Percentiles rank a stretch among this genome's conserved stretches.
Evolutionary conservation across 1,140 invertebrate genomes (phyloP).

Genomic region (Pissodes strobi): DNA sequence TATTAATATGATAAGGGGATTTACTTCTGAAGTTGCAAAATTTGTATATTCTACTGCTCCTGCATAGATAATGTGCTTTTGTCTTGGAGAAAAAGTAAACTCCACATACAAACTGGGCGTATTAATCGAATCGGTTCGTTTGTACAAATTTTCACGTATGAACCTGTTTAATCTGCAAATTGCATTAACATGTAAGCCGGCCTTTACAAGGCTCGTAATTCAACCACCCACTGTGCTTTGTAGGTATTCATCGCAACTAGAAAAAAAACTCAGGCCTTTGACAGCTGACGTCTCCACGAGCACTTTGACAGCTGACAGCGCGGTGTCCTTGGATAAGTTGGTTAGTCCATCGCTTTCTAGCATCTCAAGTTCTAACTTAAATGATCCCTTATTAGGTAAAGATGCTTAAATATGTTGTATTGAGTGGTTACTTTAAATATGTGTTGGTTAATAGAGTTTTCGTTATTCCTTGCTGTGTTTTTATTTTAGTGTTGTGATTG

Average conservation of each 20-base stretch:
- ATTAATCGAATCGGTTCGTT: too few relatives aligned
- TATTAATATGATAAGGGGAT: too few relatives aligned
- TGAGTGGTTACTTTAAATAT: background rate
- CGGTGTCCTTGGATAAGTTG: slow-evolving; percentile 22
- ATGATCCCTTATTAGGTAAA: slow-evolving; percentile 41
- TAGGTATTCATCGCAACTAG: background rate
- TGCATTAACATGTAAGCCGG: too few relatives aligned
- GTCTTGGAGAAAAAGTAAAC: too few relatives aligned
- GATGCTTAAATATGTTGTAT: background rate
- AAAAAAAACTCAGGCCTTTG: background rate
- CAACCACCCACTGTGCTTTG: background rate
- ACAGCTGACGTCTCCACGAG: background rate
- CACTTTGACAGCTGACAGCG: slow-evolving; percentile 7
- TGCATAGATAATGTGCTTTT: too few relatives aligned
- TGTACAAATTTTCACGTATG: too few relatives aligned
- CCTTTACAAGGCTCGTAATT: background rate
- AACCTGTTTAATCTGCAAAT: too few relatives aligned
- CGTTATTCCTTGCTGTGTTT: background rate
- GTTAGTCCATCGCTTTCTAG: slow-evolving; percentile 35
- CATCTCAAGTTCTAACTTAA: slow-evolving; percentile 32
- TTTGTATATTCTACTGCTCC: too few relatives aligned
- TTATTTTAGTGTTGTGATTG: too few relatives aligned
- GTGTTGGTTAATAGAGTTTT: background rate
- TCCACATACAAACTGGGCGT: too few relatives aligned
- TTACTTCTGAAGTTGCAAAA: too few relatives aligned